Conservation (phyloP, 2,797 vertebrate species). For the Artibeus lituratus region DNA sequence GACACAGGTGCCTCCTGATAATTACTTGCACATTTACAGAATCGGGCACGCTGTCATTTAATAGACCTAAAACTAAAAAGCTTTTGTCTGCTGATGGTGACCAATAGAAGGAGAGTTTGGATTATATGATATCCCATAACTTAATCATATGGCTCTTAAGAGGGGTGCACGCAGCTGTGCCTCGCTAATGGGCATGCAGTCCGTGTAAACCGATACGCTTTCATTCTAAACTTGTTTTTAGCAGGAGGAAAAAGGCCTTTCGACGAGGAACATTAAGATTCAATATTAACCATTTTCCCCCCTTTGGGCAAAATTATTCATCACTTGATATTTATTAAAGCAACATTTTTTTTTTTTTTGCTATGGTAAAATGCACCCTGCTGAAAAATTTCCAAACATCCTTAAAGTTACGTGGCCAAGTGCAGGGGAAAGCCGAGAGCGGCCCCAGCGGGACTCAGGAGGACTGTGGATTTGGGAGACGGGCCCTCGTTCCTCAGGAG, state of each 20-base stretch:
- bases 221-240: conserved; percentile 98
- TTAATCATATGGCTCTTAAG: conserved; percentile 99
- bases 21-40: conserved; percentile 96
- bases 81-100: conserved; percentile 87
- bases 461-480: conserved; percentile 44
- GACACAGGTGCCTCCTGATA: conserved; percentile 98
- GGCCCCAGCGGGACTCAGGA: conserved; percentile 37
- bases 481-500: conserved; percentile 52
- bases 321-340: conserved; percentile 87
- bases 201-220: conserved; percentile 99
- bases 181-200: conserved; percentile 98
- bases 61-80: conserved; percentile 98
- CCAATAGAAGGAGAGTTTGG: conserved; percentile 87
- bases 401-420: conserved; percentile 76
- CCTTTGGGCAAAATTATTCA: conserved; percentile 85
- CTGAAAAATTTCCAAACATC: conserved; percentile 73
- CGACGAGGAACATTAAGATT: conserved; percentile 86
- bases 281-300: conserved; percentile 85
- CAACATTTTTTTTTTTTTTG: conserved; percentile 70
- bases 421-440: conserved; percentile 48
- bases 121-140: conserved; percentile 99
- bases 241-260: conserved; percentile 92
- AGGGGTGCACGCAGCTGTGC: conserved; percentile 97
- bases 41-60: conserved; percentile 97
- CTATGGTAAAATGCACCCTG: conserved; percentile 73